Conservation (phyloP, 2,888 invertebrate species). For the Aradus depressus region DNA sequence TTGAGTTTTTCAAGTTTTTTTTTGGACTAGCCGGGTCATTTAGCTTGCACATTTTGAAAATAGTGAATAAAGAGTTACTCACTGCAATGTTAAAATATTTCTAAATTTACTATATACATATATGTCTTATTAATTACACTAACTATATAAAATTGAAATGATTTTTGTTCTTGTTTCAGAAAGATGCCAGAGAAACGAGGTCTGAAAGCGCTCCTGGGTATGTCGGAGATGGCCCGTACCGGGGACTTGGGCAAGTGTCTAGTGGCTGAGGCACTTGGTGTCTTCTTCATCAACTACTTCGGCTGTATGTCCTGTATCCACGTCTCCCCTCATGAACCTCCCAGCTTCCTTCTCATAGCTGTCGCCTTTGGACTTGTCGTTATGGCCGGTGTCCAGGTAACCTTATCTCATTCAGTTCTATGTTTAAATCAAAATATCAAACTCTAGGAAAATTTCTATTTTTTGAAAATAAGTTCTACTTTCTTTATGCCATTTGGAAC, state of each 20-base stretch:
- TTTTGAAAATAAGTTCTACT: too few relatives aligned
- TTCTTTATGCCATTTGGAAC: too few relatives aligned
- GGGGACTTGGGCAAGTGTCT: slow-evolving; percentile 64
- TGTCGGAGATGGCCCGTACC: slow-evolving; percentile 30
- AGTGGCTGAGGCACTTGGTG: slow-evolving; percentile 79
- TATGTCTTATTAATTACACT: too few relatives aligned
- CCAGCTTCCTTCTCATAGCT: slow-evolving; percentile 54
- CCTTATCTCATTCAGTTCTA: background rate
- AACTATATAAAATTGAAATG: background rate
- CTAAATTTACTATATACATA: too few relatives aligned
- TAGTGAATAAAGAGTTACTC: too few relatives aligned
- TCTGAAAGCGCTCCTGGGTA: slow-evolving; percentile 30
- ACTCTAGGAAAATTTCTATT: too few relatives aligned
- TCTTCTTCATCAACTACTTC: slow-evolving; percentile 74
- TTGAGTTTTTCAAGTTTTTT: too few relatives aligned
- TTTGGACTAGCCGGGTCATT: too few relatives aligned
- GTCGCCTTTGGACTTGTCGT: slow-evolving; percentile 79
- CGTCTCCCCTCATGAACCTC: slow-evolving; percentile 38
- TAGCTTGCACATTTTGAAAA: too few relatives aligned
- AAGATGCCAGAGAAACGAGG: slow-evolving; percentile 27
- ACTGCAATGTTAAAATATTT: too few relatives aligned
- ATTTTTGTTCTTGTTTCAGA: background rate
- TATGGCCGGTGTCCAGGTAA: slow-evolving; percentile 65
- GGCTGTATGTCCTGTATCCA: slow-evolving; percentile 71
- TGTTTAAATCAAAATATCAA: too few relatives aligned